Percentiles rank a stretch among this genome's conserved stretches.
Evolutionary conservation across 2,888 invertebrate species (phyloP).

Genomic region (Omphaloscelis lunosa): DNA sequence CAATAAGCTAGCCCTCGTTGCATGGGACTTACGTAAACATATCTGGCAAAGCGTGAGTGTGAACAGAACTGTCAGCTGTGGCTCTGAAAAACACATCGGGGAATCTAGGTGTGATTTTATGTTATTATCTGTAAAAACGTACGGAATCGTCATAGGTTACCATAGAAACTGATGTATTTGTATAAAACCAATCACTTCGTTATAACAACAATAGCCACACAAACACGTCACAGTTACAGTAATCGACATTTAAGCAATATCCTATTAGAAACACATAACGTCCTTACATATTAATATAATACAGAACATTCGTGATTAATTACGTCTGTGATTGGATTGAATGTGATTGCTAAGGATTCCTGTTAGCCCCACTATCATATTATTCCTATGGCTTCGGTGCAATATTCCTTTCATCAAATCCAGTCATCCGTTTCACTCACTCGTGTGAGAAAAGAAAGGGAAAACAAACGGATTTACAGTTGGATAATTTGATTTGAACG

Average conservation of each 20-base stretch:
- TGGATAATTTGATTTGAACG: slow-evolving; percentile 67
- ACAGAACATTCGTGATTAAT: slow-evolving; percentile 54
- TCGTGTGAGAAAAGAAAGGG: slow-evolving; percentile 16
- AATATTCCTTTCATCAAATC: slow-evolving; percentile 57
- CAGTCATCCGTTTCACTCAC: slow-evolving; percentile 40
- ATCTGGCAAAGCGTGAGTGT: background rate
- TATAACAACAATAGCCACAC: background rate
- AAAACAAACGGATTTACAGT: slow-evolving; percentile 57
- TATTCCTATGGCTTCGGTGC: slow-evolving; percentile 63
- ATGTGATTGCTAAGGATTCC: slow-evolving; percentile 66
- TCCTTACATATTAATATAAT: slow-evolving; percentile 5
- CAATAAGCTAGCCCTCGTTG: background rate
- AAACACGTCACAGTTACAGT: background rate
- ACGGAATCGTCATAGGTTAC: background rate
- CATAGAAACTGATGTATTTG: background rate
- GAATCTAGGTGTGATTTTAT: background rate
- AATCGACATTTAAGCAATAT: slow-evolving; percentile 26
- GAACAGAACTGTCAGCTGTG: no score
- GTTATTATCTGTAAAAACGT: background rate
- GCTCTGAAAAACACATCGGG: background rate
- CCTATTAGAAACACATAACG: slow-evolving; percentile 6
- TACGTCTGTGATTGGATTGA: slow-evolving; percentile 68
- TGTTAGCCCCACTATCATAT: slow-evolving; percentile 54
- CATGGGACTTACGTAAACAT: background rate
- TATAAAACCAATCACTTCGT: background rate